Base-by-base conservation (phyloP, 2,113 vertebrate species). In the Eublepharis macularius region DNA sequence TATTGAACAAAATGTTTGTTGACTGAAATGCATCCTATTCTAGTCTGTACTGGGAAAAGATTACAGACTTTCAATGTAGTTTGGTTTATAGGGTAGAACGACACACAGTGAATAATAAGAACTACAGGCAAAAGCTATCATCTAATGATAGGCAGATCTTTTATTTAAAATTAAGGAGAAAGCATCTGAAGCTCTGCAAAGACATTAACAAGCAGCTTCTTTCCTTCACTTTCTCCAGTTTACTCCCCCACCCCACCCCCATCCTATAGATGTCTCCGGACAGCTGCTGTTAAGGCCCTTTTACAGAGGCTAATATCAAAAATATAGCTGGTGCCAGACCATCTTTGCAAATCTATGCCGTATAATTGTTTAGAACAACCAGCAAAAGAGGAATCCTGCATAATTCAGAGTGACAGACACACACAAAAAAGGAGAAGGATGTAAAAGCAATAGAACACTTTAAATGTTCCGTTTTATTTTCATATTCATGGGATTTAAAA, bases 101-200 rank as follows among this genome's bases (percentile, higher is more conserved):
- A 2, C 26, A 76, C 49, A 1, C 51, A 77, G 76, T 8, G 34
- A 11, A 75, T 24, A 0, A 82, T 21, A 57, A 60, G 39, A 14
- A 13, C 4, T 41, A 77, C 1, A 85, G 14, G 3, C 11, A 76
- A 85, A 84, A 76, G 4, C 19, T 82, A 29, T 16, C 2, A 81
- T 21, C 79, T 9, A 63, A 43, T 79, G 49, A 63, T 14, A 49
- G 21, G 63, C 34, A 32, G 43, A 81, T 68, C 0, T 2, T 41
- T 88, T 92, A 91, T 82, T 80, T 65, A 85, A 17, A 14, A 39
- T 14, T 86, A 6, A 36, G 1, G 0, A 34, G 7, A 83, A 80
- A 87, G 14, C 34, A 17, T 51, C 29, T 63, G 14, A 82, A 49
- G 68, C 36, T 21, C 19, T 72, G 83, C 21, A 11, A 78, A 57